Base-by-base conservation (phyloP, 2,888 invertebrate species). In the Eristalinus sepulchralis region DNA sequence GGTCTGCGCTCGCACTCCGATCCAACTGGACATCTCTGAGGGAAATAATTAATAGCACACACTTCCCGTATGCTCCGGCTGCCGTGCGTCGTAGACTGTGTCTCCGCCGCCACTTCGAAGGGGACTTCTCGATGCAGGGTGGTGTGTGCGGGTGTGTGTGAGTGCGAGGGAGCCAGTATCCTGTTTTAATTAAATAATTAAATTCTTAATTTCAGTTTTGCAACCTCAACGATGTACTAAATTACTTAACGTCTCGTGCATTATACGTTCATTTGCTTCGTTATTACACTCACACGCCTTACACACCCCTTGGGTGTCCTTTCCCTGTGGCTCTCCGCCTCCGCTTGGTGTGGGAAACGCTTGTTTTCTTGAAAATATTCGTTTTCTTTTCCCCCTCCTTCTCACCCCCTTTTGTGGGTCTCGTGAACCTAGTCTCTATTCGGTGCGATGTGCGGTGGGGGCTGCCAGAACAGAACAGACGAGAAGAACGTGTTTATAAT, bases 11-110 rank as follows among this genome's bases (percentile, higher is more conserved):
- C n/a, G 36, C 17, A 31, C 53, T 47, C 60, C 13, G 24, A 47
- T 24, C 62, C 70, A 83, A 86, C 60, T 75, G 83, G 78, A 78
- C 86, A 70, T 83, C 60, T 47, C 47, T 47, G 47, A 22, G 62
- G 86, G 71, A 86, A 86, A 83, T 86, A 86, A 86, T 86, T 86
- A 86, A 83, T 75, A 75, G 72, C 78, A 73, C 77, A 82, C 85
- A 60, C 64, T 82, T 77, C 82, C 85, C 82, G 68, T 72, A 67
- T 71, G 66, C 62, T 59, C 39, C 27, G 17, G 36, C 39, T 81
- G 76, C 66, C 62, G 70, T 59, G 22, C 73, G 67, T 20, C n/a
- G 67, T n/a, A 62, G 34, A 47, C 6, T 13, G 39, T n/a, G 13
- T 39, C 36, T 39, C 47, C 47, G 8, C 17, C 47, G 8, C 8